A percentile compares a stretch with the other conserved stretches of the same genome.
phyloP scores from a whole-genome alignment of 1,140 invertebrate genomes.

The Tetraneura akinire region DNA sequence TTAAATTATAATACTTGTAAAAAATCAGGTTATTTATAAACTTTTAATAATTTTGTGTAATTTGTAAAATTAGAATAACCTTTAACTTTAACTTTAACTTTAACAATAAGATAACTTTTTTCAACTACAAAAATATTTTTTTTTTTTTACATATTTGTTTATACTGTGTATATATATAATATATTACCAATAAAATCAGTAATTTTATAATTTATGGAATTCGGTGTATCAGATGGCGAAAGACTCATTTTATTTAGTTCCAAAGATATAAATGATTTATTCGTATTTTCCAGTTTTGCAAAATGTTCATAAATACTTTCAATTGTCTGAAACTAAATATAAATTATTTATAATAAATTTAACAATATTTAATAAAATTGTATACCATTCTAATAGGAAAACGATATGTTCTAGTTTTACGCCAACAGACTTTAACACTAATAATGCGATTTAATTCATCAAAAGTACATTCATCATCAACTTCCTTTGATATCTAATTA shows the following conservation, averaged over 20 bases:
- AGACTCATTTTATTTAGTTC: not conserved
- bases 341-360: not conserved
- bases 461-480: not conserved
- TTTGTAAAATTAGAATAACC: too few species aligned
- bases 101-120: too few species aligned
- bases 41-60: too few species aligned
- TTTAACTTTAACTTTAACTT: too few species aligned
- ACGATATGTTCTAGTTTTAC: not conserved
- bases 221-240: constrained; percentile 30
- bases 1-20: too few species aligned
- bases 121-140: too few species aligned
- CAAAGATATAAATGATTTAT: not conserved
- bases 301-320: constrained; percentile 35
- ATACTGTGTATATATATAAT: too few species aligned
- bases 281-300: constrained; percentile 30
- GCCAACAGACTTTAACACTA: constrained; percentile 32
- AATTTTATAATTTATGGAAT: constrained; percentile 32
- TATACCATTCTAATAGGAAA: constrained; percentile 37
- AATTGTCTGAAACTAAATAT: constrained; percentile 36
- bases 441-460: not conserved
- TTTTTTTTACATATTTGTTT: too few species aligned
- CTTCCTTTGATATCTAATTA: not conserved
- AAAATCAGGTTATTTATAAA: not conserved
- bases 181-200: constrained; percentile 40
- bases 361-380: not conserved